Conservation (phyloP, 2,113 vertebrate species). For the Brachypodius melanocephalos region DNA sequence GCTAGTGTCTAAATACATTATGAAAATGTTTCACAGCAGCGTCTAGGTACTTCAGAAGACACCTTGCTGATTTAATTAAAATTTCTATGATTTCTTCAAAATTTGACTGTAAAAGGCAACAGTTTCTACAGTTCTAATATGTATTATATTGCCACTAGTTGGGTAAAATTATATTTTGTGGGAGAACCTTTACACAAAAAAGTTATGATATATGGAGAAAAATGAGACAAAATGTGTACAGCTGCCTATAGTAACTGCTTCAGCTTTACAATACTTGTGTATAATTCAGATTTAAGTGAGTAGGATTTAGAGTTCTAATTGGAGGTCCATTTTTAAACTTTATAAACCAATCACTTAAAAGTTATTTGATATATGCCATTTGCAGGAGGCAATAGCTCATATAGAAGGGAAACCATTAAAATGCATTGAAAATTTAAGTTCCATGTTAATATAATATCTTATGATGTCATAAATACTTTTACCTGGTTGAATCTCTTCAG, state of each 20-base stretch:
- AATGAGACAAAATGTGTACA: background rate
- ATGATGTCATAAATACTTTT: background rate
- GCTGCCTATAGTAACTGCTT: background rate
- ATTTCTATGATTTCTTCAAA: background rate
- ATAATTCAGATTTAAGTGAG: background rate
- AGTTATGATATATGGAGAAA: background rate
- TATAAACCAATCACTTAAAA: background rate
- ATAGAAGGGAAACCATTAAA: background rate
- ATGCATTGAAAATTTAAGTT: background rate
- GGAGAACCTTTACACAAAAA: background rate
- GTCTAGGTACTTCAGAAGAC: background rate
- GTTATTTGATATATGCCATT: background rate
- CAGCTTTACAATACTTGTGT: background rate
- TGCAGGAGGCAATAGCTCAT: background rate
- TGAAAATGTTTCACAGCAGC: background rate
- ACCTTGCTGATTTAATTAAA: background rate
- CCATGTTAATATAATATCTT: background rate
- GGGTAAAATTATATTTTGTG: background rate
- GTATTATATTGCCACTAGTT: background rate
- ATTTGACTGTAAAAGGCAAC: background rate
- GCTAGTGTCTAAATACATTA: background rate
- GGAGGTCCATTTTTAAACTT: background rate
- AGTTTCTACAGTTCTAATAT: background rate
- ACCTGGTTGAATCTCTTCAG: background rate
- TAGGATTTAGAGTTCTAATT: background rate